phyloP scores from a whole-genome alignment of 2,888 invertebrate species.

The Poecilus cupreus region DNA sequence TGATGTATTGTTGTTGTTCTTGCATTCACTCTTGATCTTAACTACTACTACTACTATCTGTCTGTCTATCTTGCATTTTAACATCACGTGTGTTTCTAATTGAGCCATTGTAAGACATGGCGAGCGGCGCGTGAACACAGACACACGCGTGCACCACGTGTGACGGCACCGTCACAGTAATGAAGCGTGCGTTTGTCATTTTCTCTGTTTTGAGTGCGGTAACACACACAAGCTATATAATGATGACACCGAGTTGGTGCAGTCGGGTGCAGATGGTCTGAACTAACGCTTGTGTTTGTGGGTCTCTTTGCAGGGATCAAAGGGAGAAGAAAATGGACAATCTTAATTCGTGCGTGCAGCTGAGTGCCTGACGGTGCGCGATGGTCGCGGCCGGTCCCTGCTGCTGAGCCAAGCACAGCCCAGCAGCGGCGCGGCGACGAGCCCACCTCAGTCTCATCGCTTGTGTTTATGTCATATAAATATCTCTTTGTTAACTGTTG shows the following conservation, averaged over 20 bases:
- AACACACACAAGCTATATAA: constrained; percentile 42
- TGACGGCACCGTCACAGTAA: constrained; percentile 30
- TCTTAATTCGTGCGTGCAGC: constrained; percentile 86
- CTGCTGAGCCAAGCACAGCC: constrained; percentile 65
- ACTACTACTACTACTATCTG: constrained; percentile 42
- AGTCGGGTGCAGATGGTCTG: neutral
- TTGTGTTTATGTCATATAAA: constrained; percentile 60
- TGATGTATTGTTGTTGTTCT: constrained; percentile 52
- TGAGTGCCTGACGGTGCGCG: constrained; percentile 82
- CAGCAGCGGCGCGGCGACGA: constrained; percentile 11
- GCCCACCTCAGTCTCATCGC: constrained; percentile 60
- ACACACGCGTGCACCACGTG: constrained; percentile 35
- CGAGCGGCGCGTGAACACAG: constrained; percentile 13
- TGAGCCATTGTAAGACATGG: constrained; percentile 30
- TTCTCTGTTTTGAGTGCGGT: constrained; percentile 42
- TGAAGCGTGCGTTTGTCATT: constrained; percentile 42
- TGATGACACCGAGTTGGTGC: constrained; percentile 39
- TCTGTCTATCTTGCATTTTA: constrained; percentile 37
- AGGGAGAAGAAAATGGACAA: constrained; percentile 92
- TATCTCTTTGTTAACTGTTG: constrained; percentile 71
- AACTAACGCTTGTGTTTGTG: constrained; percentile 46
- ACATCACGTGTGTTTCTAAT: constrained; percentile 43
- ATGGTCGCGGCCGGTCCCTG: constrained; percentile 70
- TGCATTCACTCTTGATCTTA: constrained; percentile 51
- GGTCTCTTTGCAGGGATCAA: constrained; percentile 80